These are phyloP conservation scores for Clarias batrachus DNA, from an alignment of 2,113 vertebrate genomes.

Conservation along the genomic window DNA sequence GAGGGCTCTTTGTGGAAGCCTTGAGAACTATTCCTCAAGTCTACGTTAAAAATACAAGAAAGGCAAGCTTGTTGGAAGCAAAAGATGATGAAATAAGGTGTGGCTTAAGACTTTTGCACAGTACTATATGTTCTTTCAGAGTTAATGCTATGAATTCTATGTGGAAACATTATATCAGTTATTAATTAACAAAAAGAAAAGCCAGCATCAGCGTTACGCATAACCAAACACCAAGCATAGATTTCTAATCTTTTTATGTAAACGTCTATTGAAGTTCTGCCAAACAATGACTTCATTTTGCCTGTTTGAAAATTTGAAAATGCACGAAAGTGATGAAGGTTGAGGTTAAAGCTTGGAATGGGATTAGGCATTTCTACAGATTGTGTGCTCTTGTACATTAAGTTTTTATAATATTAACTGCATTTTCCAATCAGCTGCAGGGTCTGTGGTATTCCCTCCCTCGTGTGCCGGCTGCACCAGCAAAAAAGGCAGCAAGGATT, in stretches of 20 bases:
- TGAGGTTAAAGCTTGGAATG: background rate
- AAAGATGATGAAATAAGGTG: no score
- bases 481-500: conserved; percentile 40
- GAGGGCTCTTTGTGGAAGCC: no score
- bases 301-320: background rate
- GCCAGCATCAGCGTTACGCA: background rate
- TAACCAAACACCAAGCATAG: background rate
- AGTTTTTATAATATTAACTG: conserved; percentile 12
- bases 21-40: no score
- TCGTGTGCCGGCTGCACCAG: background rate
- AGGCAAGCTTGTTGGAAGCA: no score
- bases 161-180: background rate
- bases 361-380: background rate
- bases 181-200: background rate
- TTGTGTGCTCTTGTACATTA: background rate
- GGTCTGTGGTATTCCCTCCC: conserved; percentile 24
- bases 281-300: background rate
- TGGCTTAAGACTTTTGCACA: background rate
- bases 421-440: conserved; percentile 34
- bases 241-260: background rate
- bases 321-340: background rate
- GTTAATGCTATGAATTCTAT: no score
- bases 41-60: no score
- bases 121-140: no score
- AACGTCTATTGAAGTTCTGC: background rate